Evolutionary conservation across 2,113 vertebrate genomes (phyloP).

Genomic region (Pseudonaja textilis): DNA sequence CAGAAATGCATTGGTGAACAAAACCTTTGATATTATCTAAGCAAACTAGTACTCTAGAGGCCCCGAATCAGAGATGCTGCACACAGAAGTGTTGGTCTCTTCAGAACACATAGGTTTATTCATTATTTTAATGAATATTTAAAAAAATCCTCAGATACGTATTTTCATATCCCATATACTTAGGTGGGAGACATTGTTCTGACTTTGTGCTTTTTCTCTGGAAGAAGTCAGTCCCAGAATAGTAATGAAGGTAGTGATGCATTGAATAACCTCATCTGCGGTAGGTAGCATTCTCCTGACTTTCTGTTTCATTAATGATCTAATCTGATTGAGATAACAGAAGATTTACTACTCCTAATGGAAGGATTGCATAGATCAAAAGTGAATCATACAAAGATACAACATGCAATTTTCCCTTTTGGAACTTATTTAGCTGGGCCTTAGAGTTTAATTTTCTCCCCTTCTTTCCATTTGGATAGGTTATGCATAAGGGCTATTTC

Average conservation of each 20-base stretch:
- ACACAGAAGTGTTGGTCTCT: background rate
- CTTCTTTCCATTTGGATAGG: background rate
- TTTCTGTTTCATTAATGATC: background rate
- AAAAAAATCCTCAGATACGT: background rate
- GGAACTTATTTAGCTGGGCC: background rate
- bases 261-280: background rate
- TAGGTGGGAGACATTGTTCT: background rate
- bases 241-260: background rate
- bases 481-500: background rate
- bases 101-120: background rate
- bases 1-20: background rate
- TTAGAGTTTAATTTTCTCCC: background rate
- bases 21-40: background rate
- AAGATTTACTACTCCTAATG: background rate
- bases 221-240: background rate
- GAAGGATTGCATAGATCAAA: background rate
- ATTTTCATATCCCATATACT: background rate
- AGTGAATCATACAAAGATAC: background rate
- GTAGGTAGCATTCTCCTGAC: background rate
- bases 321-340: background rate
- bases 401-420: background rate
- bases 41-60: background rate
- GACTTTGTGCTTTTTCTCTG: background rate
- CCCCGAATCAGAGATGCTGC: background rate
- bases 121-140: background rate